Evolutionary conservation across 2,888 invertebrate genomes (phyloP), one percentile per base, ranked within the genome.

Genomic region (Deilephila elpenor): DNA sequence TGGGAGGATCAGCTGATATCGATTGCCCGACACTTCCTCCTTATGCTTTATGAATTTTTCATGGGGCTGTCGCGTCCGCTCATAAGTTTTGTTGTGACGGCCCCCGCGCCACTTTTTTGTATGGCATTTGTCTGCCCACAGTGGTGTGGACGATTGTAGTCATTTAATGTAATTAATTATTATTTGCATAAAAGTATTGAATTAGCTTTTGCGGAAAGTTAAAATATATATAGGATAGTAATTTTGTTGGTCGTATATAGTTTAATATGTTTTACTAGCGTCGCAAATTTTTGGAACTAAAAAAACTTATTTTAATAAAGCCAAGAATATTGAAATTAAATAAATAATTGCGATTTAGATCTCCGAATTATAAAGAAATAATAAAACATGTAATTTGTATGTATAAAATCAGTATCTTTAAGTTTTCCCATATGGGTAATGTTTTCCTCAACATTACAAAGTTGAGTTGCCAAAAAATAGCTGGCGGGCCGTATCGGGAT

Each of bases 1-100:
- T 93, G 93, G 93, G 88, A 85, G 89, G 89, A 94, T 91, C 94
- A 93, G 93, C 93, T 93, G 93, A 91, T 90, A 93, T 93, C 94
- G 93, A 94, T 94, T 91, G 84, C 79, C 73, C 80, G 80, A 77
- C 83, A 90, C 90, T 92, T 93, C 92, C 92, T 91, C 87, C 80
- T 91, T 88, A 86, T 87, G 86, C 89, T 85, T 87, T 89, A 92
- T 93, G 91, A 93, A 92, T 93, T 88, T 92, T 93, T 91, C 91
- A 93, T 91, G 80, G 77, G 80, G 75, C 76, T 78, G 77, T 67
- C 75, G 61, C 59, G 59, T 75, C 74, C 75, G 80, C 82, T 80
- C 84, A 83, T 51, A 51, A 51, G 25, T 51, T 67, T 67, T 89
- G 88, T 89, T 89, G 83, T 89, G 88, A 86, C 85, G 86, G 81